Percentiles rank a stretch among this genome's conserved stretches.
These are phyloP conservation scores for Lydus trimaculatus DNA, from an alignment of 2,888 invertebrate species.

Conservation along the genomic window DNA sequence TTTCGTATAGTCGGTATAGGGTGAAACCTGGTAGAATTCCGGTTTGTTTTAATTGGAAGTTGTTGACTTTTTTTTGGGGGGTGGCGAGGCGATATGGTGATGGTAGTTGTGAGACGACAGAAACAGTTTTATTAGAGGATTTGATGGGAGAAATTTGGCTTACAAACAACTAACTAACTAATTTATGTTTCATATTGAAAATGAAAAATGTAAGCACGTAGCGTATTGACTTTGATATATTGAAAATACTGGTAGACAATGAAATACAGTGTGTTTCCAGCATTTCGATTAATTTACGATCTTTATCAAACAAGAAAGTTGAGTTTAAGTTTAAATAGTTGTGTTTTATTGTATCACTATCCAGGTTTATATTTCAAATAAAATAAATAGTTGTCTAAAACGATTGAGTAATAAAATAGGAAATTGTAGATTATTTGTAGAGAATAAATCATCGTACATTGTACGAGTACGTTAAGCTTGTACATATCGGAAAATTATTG, in stretches of 20 bases:
- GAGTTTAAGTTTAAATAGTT: not conserved
- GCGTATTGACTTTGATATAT: constrained; percentile 27
- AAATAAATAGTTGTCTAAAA: not conserved
- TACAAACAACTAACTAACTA: not conserved
- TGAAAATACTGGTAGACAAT: constrained; percentile 16
- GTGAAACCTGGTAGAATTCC: not conserved
- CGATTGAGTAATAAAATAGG: not conserved
- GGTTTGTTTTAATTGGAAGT: constrained; percentile 4
- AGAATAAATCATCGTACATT: not conserved
- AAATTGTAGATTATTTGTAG: not conserved
- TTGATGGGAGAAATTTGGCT: not conserved
- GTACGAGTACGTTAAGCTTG: not conserved
- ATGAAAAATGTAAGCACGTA: constrained; percentile 26
- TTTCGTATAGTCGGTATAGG: not conserved
- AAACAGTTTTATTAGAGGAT: no score
- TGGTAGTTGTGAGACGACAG: no score
- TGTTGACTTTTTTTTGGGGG: not conserved
- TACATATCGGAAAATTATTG: not conserved
- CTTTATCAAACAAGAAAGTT: constrained; percentile 3
- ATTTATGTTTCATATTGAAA: constrained; percentile 20
- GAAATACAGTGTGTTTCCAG: constrained; percentile 19
- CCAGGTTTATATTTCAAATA: not conserved
- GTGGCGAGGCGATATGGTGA: no score
- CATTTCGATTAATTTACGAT: constrained; percentile 26
- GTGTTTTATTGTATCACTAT: not conserved